Base-by-base conservation (phyloP, 2,888 invertebrate species). In the Acanthacorydalis orientalis region DNA sequence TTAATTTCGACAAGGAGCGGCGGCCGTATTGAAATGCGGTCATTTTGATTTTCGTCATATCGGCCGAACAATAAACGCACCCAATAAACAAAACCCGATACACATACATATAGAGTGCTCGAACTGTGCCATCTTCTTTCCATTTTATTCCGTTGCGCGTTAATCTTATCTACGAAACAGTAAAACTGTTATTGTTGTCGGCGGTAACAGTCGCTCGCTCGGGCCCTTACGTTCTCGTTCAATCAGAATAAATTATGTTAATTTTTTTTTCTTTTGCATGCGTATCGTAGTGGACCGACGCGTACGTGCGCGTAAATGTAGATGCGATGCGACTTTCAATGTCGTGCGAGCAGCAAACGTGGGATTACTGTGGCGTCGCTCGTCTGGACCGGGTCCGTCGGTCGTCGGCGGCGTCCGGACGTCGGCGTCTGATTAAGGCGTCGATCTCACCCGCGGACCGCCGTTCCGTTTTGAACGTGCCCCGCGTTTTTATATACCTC, bases 301-400 rank as follows among this genome's bases (percentile, higher is more conserved):
- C 23, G 42, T 58, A 58, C 56, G 57, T 60, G 59, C 61, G 61
- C 62, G 62, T 61, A 61, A 61, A 62, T 61, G 61, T 58, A 59
- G 59, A 61, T 35, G 35, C 12, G n/a, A 37, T 59, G 63, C 57
- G 63, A 61, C 60, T 62, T 63, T 62, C 62, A 63, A 62, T 62
- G 62, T 62, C 60, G 60, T 55, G 53, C 51, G 59, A 57, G 58
- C n/a, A 59, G 61, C 14, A 38, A 31, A 42, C 60, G 63, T 60
- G 57, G 64, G 65, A 64, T 63, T 65, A 65, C 62, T 62, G 54
- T 64, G 64, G 64, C 65, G 65, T 63, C 65, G 62, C 61, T 57
- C 58, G 61, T 64, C 64, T 62, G 60, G 65, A 64, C 65, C 64
- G 62, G 62, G 53, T 54, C 50, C 50, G 48, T 48, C 49, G 50